Percentiles rank a stretch among this genome's conserved stretches.
Conservation (phyloP, 2,888 invertebrate genomes). For the Hydraecia micacea region DNA sequence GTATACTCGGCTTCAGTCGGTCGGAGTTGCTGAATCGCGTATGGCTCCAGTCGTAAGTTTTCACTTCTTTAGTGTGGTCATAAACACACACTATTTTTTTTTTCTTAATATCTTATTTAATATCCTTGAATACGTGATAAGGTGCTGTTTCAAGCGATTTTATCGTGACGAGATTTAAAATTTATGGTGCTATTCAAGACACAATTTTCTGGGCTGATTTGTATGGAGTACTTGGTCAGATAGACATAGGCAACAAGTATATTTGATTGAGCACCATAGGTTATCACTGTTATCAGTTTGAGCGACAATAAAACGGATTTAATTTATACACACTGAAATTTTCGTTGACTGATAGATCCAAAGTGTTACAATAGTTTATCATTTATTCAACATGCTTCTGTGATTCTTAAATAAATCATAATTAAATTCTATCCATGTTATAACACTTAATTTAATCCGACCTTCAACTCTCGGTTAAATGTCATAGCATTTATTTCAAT, state of each 20-base stretch:
- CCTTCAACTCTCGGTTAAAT: constrained; percentile 18
- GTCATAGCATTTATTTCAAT: constrained; percentile 34
- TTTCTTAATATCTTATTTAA: too few relatives aligned
- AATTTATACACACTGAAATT: neutral
- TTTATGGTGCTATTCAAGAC: neutral
- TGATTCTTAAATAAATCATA: neutral
- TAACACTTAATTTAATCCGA: constrained; percentile 4
- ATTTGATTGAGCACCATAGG: constrained; percentile 37
- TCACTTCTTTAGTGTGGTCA: neutral
- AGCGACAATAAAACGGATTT: neutral
- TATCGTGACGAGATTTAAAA: neutral
- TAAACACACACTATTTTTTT: neutral
- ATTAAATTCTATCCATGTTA: too few relatives aligned
- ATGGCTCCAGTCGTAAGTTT: neutral
- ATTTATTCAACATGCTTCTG: neutral
- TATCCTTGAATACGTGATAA: neutral
- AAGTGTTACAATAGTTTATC: neutral
- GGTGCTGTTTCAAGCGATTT: constrained; percentile 23
- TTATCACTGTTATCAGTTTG: constrained; percentile 22
- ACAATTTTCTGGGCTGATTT: neutral
- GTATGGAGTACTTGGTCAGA: neutral
- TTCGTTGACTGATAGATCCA: neutral
- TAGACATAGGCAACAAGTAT: neutral
- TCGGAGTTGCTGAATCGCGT: neutral
- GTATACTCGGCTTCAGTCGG: neutral